phyloP scores from a whole-genome alignment of 2,888 invertebrate species.

The Petrophora chlorosata region DNA sequence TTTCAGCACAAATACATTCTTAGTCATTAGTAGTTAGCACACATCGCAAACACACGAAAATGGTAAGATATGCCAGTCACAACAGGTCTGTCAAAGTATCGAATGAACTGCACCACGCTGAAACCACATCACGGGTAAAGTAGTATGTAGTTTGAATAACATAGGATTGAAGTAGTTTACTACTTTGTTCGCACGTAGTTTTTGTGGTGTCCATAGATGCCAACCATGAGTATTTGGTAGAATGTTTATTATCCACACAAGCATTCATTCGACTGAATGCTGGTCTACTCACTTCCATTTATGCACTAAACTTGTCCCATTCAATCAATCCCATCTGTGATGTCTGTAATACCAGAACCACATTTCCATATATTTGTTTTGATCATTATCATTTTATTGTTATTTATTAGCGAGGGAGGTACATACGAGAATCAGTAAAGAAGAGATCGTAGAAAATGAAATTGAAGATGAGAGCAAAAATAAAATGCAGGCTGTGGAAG shows the following conservation, averaged over 20 bases:
- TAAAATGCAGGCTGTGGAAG: conserved; percentile 52
- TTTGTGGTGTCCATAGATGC: conserved; percentile 63
- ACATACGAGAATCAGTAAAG: conserved; percentile 75
- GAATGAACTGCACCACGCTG: conserved; percentile 43
- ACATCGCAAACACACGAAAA: conserved; percentile 31
- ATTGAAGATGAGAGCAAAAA: conserved; percentile 67
- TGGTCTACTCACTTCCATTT: conserved; percentile 35
- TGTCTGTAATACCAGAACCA: conserved; percentile 55
- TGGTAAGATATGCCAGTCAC: conserved; percentile 49
- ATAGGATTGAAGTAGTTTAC: conserved; percentile 55
- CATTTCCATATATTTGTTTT: conserved; percentile 42
- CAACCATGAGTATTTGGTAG: conserved; percentile 62
- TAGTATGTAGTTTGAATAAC: conserved; percentile 69
- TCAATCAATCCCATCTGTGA: conserved; percentile 55
- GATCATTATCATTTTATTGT: conserved; percentile 40
- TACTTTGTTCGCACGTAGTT: conserved; percentile 65
- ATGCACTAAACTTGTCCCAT: conserved; percentile 18
- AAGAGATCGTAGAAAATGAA: conserved; percentile 76
- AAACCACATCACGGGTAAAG: conserved; percentile 56
- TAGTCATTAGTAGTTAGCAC: conserved; percentile 10
- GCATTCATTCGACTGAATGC: conserved; percentile 78
- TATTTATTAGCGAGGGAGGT: conserved; percentile 78
- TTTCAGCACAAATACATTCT: conserved; percentile 16
- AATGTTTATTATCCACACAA: conserved; percentile 52
- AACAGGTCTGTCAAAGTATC: conserved; percentile 33